These are phyloP conservation scores for Psettodes erumei DNA, from an alignment of 2,113 vertebrate species.

Conservation along the genomic window DNA sequence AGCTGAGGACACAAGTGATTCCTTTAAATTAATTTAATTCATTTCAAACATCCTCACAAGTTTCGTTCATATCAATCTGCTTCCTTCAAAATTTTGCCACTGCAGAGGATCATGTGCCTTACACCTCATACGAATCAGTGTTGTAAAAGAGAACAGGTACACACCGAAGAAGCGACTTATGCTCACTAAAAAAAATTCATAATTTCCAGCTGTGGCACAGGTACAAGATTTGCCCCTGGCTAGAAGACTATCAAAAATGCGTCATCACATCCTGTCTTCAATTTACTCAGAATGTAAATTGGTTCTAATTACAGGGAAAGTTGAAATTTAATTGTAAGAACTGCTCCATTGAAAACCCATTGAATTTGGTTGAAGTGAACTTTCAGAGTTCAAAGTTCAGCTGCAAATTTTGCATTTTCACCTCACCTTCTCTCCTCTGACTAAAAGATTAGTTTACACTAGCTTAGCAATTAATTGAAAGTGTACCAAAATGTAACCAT, in stretches of 20 bases:
- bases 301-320: not conserved
- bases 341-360: not conserved
- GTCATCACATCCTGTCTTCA: not conserved
- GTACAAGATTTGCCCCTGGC: too few species aligned
- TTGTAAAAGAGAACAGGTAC: not conserved
- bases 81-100: not conserved
- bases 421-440: not conserved
- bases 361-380: too few species aligned
- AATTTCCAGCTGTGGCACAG: not conserved
- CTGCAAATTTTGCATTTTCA: too few species aligned
- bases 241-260: not conserved
- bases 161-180: too few species aligned
- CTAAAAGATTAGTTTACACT: not conserved
- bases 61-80: not conserved
- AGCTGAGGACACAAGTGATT: too few species aligned
- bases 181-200: too few species aligned
- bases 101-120: slow-evolving; percentile 11
- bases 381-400: too few species aligned
- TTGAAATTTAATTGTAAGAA: not conserved
- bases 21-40: not conserved
- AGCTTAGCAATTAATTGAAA: not conserved
- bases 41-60: not conserved
- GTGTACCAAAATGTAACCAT: not conserved
- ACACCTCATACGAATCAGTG: slow-evolving; percentile 25
- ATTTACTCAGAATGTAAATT: too few species aligned